A percentile compares a stretch with the other conserved stretches of the same genome.
These are phyloP conservation scores for Tineola bisselliella DNA, from an alignment of 2,888 invertebrate species.

Conservation along the genomic window DNA sequence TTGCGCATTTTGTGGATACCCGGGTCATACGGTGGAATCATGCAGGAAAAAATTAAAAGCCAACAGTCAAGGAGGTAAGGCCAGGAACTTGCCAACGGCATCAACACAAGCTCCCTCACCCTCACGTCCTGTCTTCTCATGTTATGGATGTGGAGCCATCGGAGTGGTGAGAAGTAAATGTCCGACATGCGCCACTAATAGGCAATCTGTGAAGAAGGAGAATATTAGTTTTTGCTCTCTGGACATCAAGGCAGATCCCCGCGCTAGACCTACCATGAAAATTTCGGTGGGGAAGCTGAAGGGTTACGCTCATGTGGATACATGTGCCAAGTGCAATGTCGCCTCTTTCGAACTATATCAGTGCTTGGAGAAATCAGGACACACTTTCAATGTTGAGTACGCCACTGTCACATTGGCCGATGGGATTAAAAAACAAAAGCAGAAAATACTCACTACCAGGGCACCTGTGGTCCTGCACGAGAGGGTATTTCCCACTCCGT, in stretches of 20 bases:
- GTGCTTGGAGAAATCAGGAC: slow-evolving; percentile 10
- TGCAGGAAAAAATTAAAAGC: neutral
- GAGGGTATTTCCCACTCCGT: slow-evolving; percentile 17
- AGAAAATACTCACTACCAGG: slow-evolving; percentile 11
- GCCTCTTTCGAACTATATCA: slow-evolving; percentile 17
- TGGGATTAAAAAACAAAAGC: slow-evolving; percentile 14
- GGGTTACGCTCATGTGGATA: slow-evolving; percentile 16
- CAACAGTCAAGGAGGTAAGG: neutral
- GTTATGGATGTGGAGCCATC: slow-evolving; percentile 15
- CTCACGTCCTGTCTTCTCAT: slow-evolving; percentile 12
- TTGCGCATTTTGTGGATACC: neutral
- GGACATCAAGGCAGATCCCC: slow-evolving; percentile 9
- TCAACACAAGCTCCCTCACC: slow-evolving; percentile 7
- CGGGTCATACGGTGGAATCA: neutral
- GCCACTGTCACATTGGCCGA: slow-evolving; percentile 17
- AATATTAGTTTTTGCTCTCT: slow-evolving; percentile 16
- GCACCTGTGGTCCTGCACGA: slow-evolving; percentile 15
- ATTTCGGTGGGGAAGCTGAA: slow-evolving; percentile 14
- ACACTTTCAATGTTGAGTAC: slow-evolving; percentile 5
- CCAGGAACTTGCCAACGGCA: neutral
- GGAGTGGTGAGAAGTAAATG: slow-evolving; percentile 14
- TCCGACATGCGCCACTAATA: neutral
- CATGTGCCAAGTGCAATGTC: slow-evolving; percentile 17
- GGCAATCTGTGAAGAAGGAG: neutral
- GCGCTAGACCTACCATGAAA: slow-evolving; percentile 16